Conservation (phyloP, 2,113 vertebrate genomes). For the Leucosticte australis region DNA sequence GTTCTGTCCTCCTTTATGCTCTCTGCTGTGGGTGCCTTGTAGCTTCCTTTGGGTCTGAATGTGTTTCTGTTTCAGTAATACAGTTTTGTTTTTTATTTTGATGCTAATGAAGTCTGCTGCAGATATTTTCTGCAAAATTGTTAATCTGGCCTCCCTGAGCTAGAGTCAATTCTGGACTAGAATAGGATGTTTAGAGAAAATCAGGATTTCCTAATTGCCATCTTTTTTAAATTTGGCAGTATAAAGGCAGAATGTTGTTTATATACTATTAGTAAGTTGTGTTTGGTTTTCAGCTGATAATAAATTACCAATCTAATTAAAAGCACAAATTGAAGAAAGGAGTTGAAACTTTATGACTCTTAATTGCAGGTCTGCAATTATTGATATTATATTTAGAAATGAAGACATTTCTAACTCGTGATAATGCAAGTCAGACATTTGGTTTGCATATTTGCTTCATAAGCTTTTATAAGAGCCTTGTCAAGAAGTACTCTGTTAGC, state of each 20-base stretch:
- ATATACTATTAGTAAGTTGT: background rate
- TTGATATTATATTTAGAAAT: background rate
- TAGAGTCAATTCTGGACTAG: background rate
- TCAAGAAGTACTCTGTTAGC: background rate
- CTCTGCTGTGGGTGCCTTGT: background rate
- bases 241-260: background rate
- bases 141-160: background rate
- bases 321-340: background rate
- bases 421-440: background rate
- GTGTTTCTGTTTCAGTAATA: background rate
- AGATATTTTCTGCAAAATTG: background rate
- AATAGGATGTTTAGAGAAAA: background rate
- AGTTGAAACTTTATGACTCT: background rate
- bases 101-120: background rate
- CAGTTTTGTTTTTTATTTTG: background rate
- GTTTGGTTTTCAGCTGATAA: background rate
- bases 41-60: background rate
- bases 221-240: background rate
- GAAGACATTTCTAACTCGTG: background rate
- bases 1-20: background rate
- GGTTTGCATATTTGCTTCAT: background rate
- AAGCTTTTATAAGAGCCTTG: background rate
- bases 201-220: background rate
- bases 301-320: slow-evolving; percentile 16
- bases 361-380: slow-evolving; percentile 44